Base-by-base conservation (phyloP, 2,888 invertebrate species). In the Brachypterus glaber region DNA sequence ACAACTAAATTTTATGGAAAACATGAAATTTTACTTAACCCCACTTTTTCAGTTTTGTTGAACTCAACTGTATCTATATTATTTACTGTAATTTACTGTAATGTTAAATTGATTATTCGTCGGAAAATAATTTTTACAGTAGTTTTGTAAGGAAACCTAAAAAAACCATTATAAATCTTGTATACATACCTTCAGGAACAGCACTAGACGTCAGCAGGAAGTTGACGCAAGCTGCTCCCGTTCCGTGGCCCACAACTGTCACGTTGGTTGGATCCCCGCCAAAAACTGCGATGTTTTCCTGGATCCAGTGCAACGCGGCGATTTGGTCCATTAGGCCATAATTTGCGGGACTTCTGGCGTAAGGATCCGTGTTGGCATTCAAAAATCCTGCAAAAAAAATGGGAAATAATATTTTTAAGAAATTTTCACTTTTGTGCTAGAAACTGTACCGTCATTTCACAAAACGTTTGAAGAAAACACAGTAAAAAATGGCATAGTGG, bases 301-400 rank as follows among this genome's bases (percentile, higher is more conserved):
- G 88, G 44, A 96, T 79, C 95, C 95, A 95, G 60, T 92, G 92
- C 45, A 96, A 69, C 0, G 93, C 93, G 1, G 92, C 93, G 53
- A 93, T 88, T 68, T 92, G 90, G 68, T 96, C 97, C 83, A 95
- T 89, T 40, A 97, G 78, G n/a, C 96, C 97, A 66, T 93, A 95
- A 73, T 97, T 97, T 32, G 90, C 86, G 26, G 89, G 88, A 18
- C 87, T 83, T 44, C 84, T 78, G 30, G 85, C 79, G 66, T 80
- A 86, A 48, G 86, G 83, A 64, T 88, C 88, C 15, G 86, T 83
- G 58, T 89, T 85, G 41, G 88, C 87, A 63, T 90, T 90, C 41
- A 90, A 74, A 66, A 90, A 90, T 55, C 90, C 89, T 90, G 74
- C 8, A 68, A 67, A 52, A 51, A 46, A 48, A 47, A 41, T n/a